phyloP scores from a whole-genome alignment of 2,888 invertebrate species.

The Dryocosmus kuriphilus region DNA sequence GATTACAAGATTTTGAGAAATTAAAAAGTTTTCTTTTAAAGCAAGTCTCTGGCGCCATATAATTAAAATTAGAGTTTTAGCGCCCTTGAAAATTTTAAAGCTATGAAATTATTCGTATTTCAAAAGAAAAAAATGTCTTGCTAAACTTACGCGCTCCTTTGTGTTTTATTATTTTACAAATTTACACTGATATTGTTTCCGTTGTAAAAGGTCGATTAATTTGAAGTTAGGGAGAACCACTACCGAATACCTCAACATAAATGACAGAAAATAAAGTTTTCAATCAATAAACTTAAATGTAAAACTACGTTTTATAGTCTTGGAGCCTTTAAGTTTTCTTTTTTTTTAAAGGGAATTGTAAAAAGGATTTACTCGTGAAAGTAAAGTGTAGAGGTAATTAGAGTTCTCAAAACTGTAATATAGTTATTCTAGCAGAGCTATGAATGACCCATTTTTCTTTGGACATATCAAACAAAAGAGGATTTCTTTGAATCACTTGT shows the following conservation, averaged over 20 bases:
- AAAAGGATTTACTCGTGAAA: not conserved
- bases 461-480: conserved; percentile 47
- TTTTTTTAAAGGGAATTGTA: not conserved
- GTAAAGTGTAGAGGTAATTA: conserved; percentile 1
- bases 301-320: not conserved
- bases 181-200: not conserved
- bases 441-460: conserved; percentile 9
- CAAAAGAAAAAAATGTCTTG: too few species aligned
- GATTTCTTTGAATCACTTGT: conserved; percentile 52
- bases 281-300: too few species aligned
- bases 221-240: not conserved
- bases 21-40: too few species aligned
- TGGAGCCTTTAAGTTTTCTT: not conserved
- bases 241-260: not conserved
- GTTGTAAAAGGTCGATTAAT: not conserved
- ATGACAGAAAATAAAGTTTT: not conserved
- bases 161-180: too few species aligned
- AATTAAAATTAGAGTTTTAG: too few species aligned
- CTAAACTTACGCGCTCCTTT: too few species aligned
- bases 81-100: too few species aligned
- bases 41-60: too few species aligned
- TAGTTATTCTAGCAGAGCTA: conserved; percentile 18
- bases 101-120: too few species aligned
- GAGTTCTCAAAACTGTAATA: conserved; percentile 4
- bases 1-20: too few species aligned